Conservation (phyloP, 2,888 invertebrate genomes). For the Operophtera brumata region DNA sequence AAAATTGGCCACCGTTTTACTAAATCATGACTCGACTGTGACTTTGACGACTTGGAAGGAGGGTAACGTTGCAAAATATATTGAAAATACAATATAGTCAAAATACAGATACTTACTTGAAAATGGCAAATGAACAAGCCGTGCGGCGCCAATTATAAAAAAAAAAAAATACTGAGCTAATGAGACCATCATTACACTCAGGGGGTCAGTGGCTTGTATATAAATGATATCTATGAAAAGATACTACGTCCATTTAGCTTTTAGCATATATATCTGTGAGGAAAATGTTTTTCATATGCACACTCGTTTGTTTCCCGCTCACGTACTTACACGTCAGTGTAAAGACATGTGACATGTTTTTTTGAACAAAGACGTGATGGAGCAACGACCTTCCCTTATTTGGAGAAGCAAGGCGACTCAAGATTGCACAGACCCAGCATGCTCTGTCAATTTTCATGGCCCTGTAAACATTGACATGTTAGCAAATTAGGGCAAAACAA, state of each 20-base stretch:
- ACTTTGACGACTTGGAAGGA: too few species aligned
- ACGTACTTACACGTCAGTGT: conserved; percentile 51
- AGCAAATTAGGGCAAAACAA: conserved; percentile 1
- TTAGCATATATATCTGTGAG: conserved; percentile 38
- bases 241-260: not conserved
- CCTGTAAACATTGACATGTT: conserved; percentile 8
- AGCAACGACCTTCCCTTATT: conserved; percentile 73
- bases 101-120: too few species aligned
- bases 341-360: conserved; percentile 61
- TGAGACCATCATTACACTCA: too few species aligned
- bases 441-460: conserved; percentile 35
- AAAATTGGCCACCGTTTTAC: too few species aligned
- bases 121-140: too few species aligned
- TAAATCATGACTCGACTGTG: too few species aligned
- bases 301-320: conserved; percentile 59
- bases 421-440: conserved; percentile 37
- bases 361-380: conserved; percentile 67
- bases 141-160: too few species aligned
- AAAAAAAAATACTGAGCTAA: too few species aligned
- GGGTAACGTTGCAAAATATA: too few species aligned
- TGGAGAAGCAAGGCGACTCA: conserved; percentile 55
- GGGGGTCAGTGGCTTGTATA: too few species aligned
- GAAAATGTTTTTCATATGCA: conserved; percentile 35
- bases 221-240: not conserved
- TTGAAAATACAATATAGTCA: too few species aligned